These are phyloP conservation scores for Mohoua ochrocephala DNA, from an alignment of 2,113 vertebrate species.

Conservation along the genomic window DNA sequence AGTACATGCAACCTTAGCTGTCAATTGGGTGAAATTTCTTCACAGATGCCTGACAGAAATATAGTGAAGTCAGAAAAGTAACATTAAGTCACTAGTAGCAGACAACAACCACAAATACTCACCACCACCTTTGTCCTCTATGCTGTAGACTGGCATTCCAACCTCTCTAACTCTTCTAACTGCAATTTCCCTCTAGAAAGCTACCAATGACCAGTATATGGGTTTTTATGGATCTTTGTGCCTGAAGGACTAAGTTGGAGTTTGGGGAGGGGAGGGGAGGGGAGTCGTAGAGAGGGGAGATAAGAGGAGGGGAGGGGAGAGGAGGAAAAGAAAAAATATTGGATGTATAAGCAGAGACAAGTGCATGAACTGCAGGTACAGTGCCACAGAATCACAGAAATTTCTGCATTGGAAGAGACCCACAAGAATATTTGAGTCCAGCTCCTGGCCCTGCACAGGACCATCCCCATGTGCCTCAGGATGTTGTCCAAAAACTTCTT, in stretches of 20 bases:
- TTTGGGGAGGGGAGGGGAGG: fast-evolving
- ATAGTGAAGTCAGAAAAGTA: neutral
- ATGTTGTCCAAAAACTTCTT: too few relatives aligned
- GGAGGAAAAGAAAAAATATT: neutral
- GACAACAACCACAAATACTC: neutral
- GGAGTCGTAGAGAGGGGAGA: too few relatives aligned
- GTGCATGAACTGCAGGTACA: neutral
- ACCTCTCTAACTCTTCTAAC: neutral
- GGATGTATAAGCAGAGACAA: neutral
- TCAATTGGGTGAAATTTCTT: neutral
- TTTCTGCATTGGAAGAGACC: neutral
- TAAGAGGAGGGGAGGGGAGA: too few relatives aligned
- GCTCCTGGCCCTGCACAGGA: neutral
- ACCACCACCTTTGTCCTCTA: neutral
- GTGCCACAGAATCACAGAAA: neutral
- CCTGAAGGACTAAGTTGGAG: neutral
- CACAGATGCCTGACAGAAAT: neutral
- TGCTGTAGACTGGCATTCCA: neutral
- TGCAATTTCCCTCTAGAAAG: neutral
- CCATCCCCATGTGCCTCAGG: neutral
- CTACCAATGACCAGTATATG: neutral
- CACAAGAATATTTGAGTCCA: neutral
- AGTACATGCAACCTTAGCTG: neutral
- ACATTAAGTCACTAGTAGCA: neutral
- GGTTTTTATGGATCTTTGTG: neutral